A percentile compares a stretch with the other conserved stretches of the same genome.
These are phyloP conservation scores for Petrosia ficiformis DNA, from an alignment of 37 sponge, comb jelly and placozoan species.

Conservation along the genomic window DNA sequence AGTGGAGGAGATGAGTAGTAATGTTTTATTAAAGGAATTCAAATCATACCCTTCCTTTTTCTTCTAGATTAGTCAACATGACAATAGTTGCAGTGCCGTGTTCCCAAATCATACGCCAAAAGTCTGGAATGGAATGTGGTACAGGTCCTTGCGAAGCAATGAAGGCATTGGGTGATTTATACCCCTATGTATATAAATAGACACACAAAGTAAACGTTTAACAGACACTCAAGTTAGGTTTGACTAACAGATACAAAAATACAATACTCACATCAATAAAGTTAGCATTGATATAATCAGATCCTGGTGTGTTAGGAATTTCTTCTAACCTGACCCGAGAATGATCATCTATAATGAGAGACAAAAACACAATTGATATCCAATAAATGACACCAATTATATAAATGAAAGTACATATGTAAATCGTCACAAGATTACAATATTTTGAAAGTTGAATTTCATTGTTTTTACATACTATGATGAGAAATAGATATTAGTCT, in stretches of 20 bases:
- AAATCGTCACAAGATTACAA: neutral
- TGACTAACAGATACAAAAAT: no score
- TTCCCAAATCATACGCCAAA: slow-evolving; percentile 98
- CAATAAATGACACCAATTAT: neutral
- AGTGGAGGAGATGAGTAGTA: neutral
- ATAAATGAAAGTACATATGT: neutral
- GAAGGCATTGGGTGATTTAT: slow-evolving; percentile 39
- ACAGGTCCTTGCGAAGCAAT: slow-evolving; percentile 86
- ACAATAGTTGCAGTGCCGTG: slow-evolving; percentile 67
- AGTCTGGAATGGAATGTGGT: slow-evolving; percentile 77
- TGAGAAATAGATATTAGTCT: no score
- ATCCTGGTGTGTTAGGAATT: slow-evolving; percentile 52
- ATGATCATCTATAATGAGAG: slow-evolving; percentile 73
- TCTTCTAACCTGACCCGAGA: slow-evolving; percentile 77
- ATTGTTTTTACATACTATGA: no score
- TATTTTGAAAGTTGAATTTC: no score
- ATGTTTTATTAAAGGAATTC: neutral
- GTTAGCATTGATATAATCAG: slow-evolving; percentile 95
- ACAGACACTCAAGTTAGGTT: no score
- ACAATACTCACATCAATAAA: slow-evolving; percentile 74
- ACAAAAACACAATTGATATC: neutral
- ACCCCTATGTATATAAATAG: slow-evolving; percentile 51
- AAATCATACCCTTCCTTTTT: slow-evolving; percentile 77
- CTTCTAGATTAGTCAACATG: slow-evolving; percentile 91
- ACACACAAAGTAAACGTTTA: neutral